Evolutionary conservation across 2,113 vertebrate genomes (phyloP).

Genomic region (Trichechus manatus): DNA sequence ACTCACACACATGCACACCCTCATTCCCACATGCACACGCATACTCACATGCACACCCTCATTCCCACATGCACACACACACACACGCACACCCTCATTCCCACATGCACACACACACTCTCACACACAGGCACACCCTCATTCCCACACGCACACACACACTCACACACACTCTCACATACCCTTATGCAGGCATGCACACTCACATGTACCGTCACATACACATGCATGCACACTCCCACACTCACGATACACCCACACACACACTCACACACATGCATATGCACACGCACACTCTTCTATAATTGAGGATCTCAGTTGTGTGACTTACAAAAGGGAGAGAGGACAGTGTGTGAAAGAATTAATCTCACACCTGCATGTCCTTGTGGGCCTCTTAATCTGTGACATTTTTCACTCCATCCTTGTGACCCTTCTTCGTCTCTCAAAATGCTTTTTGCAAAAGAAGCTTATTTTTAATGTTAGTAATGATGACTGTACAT

Average conservation of each 20-base stretch:
- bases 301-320: neutral
- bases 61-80: neutral
- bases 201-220: neutral
- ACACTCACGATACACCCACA: neutral
- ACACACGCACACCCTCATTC: too few relatives aligned
- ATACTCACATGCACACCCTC: too few relatives aligned
- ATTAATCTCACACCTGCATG: accelerated
- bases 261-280: neutral
- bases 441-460: neutral
- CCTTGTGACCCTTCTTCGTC: neutral
- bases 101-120: neutral
- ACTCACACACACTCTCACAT: neutral
- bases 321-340: neutral
- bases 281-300: neutral
- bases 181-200: neutral
- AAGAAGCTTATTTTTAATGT: neutral
- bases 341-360: accelerated
- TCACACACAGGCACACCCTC: too few relatives aligned
- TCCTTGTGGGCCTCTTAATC: neutral
- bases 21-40: neutral
- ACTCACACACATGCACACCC: too few relatives aligned
- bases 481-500: neutral
- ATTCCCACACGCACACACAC: neutral
- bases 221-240: neutral
- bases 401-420: neutral